Evolutionary conservation across 1,140 invertebrate genomes (phyloP), one percentile per base, ranked within the genome.

Genomic region (Pogonomyrmex californicus): DNA sequence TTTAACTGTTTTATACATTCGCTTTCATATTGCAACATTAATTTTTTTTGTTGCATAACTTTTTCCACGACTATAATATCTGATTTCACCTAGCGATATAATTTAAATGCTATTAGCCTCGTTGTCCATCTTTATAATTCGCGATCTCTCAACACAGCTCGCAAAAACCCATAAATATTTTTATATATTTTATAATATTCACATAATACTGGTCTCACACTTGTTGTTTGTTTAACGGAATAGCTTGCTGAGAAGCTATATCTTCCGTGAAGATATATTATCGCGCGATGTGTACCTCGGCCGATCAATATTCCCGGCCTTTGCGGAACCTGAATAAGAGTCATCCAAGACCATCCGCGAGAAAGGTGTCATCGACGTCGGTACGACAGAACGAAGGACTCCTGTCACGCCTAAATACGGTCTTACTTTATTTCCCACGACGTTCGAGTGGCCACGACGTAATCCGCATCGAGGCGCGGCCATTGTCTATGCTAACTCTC

Each of bases 381-480:
- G 38, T 54, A 56, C 58, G 79, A 66, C 63, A 56, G 73, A 86
- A 87, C 86, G 85, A 76, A 85, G 78, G 77, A 76, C 60, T 87
- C 44, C 73, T 85, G 66, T 63, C 88, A 78, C 30, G 54, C 56
- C 30, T 73, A 62, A 75, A 75, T 75, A 49, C 54, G 60, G 30
- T 76, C 66, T 87, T 90, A 87, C 88, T 90, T 90, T 88, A 85
- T 90, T 90, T 90, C 79, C 81, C 73, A 85, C 78, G 85, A 75
- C 65, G 30, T 79, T 86, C 76, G 62, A 81, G 85, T 77, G 76
- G 14, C 44, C 79, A 47, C 76, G 54, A 86, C 65, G 85, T 82
- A 86, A 86, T 68, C 63, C 54, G 78, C 63, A 86, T 86, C 36
- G 85, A 86, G 78, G 79, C 65, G 77, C 79, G 85, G 58, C 85